Conservation (phyloP, 2,113 vertebrate species). For the Hippolais icterina region DNA sequence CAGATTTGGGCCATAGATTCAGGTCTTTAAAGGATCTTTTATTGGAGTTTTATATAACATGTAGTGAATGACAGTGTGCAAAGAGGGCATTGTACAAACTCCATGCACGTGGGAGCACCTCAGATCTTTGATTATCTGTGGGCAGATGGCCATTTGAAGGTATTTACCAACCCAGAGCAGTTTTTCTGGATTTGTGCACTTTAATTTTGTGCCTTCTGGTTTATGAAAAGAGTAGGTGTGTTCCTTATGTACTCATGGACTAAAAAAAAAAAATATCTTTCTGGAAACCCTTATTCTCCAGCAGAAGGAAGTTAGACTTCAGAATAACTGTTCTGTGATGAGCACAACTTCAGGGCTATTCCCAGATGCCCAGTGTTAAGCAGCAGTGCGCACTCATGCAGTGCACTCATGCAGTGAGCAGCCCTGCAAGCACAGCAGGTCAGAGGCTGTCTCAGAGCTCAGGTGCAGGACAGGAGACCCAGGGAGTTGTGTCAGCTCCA, state of each 20-base stretch:
- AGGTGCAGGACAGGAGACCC: neutral
- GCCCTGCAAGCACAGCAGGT: neutral
- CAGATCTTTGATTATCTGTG: neutral
- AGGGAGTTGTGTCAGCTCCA: accelerated
- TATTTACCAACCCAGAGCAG: neutral
- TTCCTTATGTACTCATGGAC: accelerated
- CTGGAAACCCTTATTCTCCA: neutral
- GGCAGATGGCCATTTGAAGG: neutral
- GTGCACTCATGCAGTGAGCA: too few species aligned
- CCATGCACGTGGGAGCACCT: accelerated
- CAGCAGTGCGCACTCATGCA: accelerated
- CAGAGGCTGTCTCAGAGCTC: neutral
- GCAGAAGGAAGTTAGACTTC: neutral
- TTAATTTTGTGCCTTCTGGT: neutral
- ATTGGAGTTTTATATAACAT: neutral
- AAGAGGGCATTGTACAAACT: neutral
- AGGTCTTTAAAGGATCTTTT: neutral
- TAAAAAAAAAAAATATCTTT: neutral
- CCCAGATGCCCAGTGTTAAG: neutral
- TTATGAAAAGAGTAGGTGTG: neutral
- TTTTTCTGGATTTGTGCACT: neutral
- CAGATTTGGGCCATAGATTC: neutral
- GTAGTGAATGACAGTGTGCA: neutral
- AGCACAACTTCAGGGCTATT: neutral
- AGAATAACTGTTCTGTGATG: neutral